A percentile compares a stretch with the other conserved stretches of the same genome.
phyloP scores from a whole-genome alignment of 2,888 invertebrate species.

The Drosophila ezoana region DNA sequence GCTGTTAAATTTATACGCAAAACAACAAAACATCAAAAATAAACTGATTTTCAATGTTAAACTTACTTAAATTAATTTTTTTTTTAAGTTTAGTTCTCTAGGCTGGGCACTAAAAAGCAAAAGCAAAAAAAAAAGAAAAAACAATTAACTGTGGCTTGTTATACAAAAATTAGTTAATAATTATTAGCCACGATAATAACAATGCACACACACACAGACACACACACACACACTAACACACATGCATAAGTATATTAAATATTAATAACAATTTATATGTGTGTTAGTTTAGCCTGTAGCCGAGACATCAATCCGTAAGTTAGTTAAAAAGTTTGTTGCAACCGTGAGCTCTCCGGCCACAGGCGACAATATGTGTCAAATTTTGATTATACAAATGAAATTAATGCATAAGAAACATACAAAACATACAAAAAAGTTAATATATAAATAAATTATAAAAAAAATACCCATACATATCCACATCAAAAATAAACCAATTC shows the following conservation, averaged over 20 bases:
- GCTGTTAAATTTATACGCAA: slow-evolving; percentile 79
- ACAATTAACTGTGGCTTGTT: slow-evolving; percentile 47
- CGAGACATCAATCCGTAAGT: slow-evolving; percentile 33
- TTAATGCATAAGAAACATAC: slow-evolving; percentile 36
- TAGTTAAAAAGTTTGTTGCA: slow-evolving; percentile 45
- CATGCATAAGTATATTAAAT: slow-evolving; percentile 25
- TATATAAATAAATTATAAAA: slow-evolving; percentile 23
- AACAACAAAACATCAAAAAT: slow-evolving; percentile 62
- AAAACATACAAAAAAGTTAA: slow-evolving; percentile 1
- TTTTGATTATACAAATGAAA: slow-evolving; percentile 68
- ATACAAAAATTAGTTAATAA: slow-evolving; percentile 39
- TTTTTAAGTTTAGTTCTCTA: slow-evolving; percentile 57
- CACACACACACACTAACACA: slow-evolving; percentile 9
- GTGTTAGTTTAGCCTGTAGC: slow-evolving; percentile 48
- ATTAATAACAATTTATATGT: slow-evolving; percentile 32
- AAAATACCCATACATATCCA: slow-evolving; percentile 59
- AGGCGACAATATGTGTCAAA: slow-evolving; percentile 64
- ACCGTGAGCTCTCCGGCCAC: background rate
- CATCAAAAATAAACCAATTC: slow-evolving; percentile 40
- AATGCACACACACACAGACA: slow-evolving; percentile 18
- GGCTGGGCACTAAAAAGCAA: slow-evolving; percentile 69
- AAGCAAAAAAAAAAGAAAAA: slow-evolving; percentile 34
- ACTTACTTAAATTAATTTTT: slow-evolving; percentile 66
- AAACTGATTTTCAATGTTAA: slow-evolving; percentile 80
- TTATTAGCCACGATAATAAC: slow-evolving; percentile 46